Evolutionary conservation across 2,888 invertebrate genomes (phyloP).

Genomic region (Cosmorhoe ocellata): DNA sequence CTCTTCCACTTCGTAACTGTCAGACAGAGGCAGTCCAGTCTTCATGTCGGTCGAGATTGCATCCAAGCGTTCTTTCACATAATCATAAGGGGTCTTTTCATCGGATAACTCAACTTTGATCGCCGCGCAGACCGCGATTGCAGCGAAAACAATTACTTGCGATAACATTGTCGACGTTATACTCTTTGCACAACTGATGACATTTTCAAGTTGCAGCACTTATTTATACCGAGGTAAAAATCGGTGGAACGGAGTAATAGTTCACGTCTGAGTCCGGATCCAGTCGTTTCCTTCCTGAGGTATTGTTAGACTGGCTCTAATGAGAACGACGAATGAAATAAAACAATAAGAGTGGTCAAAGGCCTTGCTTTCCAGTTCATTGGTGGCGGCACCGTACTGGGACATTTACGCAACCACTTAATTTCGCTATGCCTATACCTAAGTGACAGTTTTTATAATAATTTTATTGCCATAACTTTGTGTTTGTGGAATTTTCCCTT

Average conservation of each 20-base stretch:
- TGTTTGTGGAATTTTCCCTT: constrained; percentile 33
- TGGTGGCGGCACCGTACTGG: constrained; percentile 70
- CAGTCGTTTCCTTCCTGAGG: constrained; percentile 78
- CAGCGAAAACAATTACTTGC: constrained; percentile 52
- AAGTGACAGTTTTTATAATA: constrained; percentile 64
- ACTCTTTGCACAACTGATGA: constrained; percentile 70
- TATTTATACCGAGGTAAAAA: constrained; percentile 76
- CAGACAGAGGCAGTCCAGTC: constrained; percentile 68
- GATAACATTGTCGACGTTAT: constrained; percentile 65
- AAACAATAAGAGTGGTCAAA: constrained; percentile 72
- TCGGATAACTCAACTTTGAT: constrained; percentile 62
- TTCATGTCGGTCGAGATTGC: constrained; percentile 56
- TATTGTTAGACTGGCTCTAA: constrained; percentile 78
- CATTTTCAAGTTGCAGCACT: constrained; percentile 68
- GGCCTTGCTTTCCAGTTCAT: constrained; percentile 82
- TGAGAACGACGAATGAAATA: constrained; percentile 72
- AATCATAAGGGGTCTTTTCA: constrained; percentile 74
- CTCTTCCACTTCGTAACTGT: constrained; percentile 83
- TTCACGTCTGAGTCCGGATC: constrained; percentile 63
- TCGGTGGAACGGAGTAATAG: constrained; percentile 75
- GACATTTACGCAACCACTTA: constrained; percentile 68
- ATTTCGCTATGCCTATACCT: constrained; percentile 52
- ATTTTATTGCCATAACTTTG: constrained; percentile 42
- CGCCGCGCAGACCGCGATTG: constrained; percentile 52
- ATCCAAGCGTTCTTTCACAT: constrained; percentile 69